Evolutionary conservation across 1,140 invertebrate genomes (phyloP).

Genomic region (Drosophila mayri): DNA sequence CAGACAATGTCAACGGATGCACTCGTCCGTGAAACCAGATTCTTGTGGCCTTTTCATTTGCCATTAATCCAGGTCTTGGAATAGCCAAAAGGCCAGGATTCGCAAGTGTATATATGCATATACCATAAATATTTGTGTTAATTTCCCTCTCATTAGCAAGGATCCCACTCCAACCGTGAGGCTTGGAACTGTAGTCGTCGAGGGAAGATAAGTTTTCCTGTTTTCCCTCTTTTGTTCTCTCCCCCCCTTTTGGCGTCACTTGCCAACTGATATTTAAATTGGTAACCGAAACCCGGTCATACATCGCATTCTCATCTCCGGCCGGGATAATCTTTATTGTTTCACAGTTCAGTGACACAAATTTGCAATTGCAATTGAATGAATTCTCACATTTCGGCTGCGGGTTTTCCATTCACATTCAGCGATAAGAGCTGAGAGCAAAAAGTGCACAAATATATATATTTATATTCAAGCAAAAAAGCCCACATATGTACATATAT

Average conservation of each 20-base stretch:
- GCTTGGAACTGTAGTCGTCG: background rate
- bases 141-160: conserved; percentile 25
- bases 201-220: conserved; percentile 1
- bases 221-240: background rate
- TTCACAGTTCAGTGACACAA: conserved; percentile 60
- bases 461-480: conserved; percentile 26
- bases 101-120: background rate
- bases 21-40: conserved; percentile 15
- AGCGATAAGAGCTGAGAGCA: conserved; percentile 35
- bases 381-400: conserved; percentile 47
- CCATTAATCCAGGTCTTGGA: conserved; percentile 19
- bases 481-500: conserved; percentile 10
- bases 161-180: background rate
- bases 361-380: conserved; percentile 60
- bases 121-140: conserved; percentile 16
- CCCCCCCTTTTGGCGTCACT: conserved; percentile 8
- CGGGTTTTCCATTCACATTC: conserved; percentile 40
- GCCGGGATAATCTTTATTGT: conserved; percentile 57
- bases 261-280: conserved; percentile 45
- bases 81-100: background rate
- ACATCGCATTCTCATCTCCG: conserved; percentile 53
- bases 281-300: conserved; percentile 47
- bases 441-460: conserved; percentile 23
- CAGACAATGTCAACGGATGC: conserved; percentile 34
- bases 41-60: conserved; percentile 24